phyloP scores from a whole-genome alignment of 1,140 invertebrate species.

The Listronotus oregonensis region DNA sequence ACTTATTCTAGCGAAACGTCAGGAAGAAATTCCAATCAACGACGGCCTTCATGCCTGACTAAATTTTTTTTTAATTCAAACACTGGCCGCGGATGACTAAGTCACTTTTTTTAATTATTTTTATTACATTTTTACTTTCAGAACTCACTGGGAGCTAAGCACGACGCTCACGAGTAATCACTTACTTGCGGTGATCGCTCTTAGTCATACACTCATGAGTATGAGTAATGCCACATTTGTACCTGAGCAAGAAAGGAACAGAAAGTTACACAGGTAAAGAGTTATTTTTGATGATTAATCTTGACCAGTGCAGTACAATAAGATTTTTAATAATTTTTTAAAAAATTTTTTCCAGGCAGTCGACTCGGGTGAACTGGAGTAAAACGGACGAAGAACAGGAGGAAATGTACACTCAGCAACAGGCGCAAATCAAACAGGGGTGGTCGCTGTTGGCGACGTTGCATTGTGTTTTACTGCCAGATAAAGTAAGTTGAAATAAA shows the following conservation, averaged over 20 bases:
- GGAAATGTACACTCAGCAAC: conserved; percentile 81
- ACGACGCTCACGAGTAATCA: conserved; percentile 95
- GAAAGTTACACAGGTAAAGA: conserved; percentile 70
- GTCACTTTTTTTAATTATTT: too few relatives aligned
- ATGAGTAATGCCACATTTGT: conserved; percentile 96
- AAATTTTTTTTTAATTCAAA: too few relatives aligned
- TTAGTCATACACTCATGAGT: conserved; percentile 97
- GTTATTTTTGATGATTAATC: background rate
- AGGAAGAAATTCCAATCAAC: too few relatives aligned
- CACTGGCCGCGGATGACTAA: too few relatives aligned
- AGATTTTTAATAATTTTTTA: background rate
- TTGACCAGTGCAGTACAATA: background rate
- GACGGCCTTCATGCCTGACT: too few relatives aligned
- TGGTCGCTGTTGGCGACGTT: conserved; percentile 95
- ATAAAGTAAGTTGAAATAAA: conserved; percentile 69
- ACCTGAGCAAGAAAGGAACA: conserved; percentile 78
- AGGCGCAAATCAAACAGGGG: conserved; percentile 92
- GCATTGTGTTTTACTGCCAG: conserved; percentile 94
- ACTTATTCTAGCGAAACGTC: too few relatives aligned
- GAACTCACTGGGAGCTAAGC: conserved; percentile 93
- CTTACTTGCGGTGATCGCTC: conserved; percentile 88
- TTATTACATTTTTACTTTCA: background rate
- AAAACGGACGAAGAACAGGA: conserved; percentile 79
- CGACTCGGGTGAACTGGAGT: conserved; percentile 64
- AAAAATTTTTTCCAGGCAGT: conserved; percentile 46